Evolutionary conservation across 2,888 invertebrate genomes (phyloP), one percentile per base, ranked within the genome.

Genomic region (Nasonia oneida): DNA sequence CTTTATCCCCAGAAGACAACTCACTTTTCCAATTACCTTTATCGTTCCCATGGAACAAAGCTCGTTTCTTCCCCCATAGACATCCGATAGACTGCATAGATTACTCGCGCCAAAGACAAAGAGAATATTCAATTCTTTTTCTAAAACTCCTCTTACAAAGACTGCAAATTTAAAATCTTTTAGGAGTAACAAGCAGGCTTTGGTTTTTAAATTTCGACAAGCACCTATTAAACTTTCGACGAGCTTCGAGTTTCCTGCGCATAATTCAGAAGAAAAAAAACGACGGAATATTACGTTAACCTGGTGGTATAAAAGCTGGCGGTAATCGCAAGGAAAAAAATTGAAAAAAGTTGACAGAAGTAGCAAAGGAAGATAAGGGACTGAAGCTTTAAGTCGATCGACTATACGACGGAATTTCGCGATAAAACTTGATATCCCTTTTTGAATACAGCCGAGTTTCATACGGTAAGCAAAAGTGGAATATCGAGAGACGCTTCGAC

Each of bases 401-500:
- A 53, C 53, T 23, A 29, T 29, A 29, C 33, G 53, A 29, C 39
- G n/a, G 47, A 23, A n/a, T 18, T 42, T 77, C 39, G 23, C 14
- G 64, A 77, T 64, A 64, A 57, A 77, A 64, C 42, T 39, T 64
- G 37, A 57, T 57, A 39, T 77, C 33, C 57, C 37, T 37, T 23
- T 57, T 61, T 42, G 29, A 3, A 23, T 39, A 64, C 33, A 64
- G 5, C 23, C 8, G 23, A 61, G 64, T 64, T 77, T 64, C 42
- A 33, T 39, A 73, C 50, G 50, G 23, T 33, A 57, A 23, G 53
- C 77, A 42, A 77, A 64, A 77, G 42, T 77, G 39, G 42, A 77
- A 77, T 64, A 77, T 77, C 64, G 77, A 64, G 77, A 64, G 39
- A 23, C 29, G 57, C 53, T 76, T 29, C 57, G 64, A 64, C 39